Evolutionary conservation across 1,140 invertebrate genomes (phyloP).

Genomic region (Propsilocerus akamusi): DNA sequence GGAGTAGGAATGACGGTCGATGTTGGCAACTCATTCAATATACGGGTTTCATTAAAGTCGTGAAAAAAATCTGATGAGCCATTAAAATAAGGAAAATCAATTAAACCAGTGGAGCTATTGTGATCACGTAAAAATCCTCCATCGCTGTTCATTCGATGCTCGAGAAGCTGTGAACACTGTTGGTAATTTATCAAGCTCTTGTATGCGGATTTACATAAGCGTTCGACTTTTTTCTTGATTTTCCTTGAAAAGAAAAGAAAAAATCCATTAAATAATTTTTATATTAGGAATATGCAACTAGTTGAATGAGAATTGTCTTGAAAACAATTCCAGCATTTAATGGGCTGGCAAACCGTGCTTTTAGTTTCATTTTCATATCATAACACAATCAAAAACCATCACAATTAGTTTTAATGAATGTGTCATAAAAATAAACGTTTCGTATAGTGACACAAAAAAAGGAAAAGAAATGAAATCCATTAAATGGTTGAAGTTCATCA

Average conservation of each 20-base stretch:
- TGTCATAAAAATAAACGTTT: slow-evolving; percentile 1
- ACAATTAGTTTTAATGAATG: slow-evolving; percentile 1
- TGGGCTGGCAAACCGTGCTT: no score
- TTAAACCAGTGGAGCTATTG: background rate
- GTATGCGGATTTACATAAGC: background rate
- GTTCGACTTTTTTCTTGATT: background rate
- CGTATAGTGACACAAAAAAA: background rate
- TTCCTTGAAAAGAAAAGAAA: no score
- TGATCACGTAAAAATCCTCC: background rate
- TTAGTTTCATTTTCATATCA: no score
- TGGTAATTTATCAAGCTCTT: background rate
- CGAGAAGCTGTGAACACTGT: background rate
- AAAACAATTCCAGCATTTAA: no score
- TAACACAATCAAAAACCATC: background rate
- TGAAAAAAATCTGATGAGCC: background rate
- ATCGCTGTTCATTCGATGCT: background rate
- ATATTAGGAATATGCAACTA: no score
- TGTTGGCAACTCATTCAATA: background rate
- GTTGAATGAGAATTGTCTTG: no score
- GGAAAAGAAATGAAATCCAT: slow-evolving; percentile 13
- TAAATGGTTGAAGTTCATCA: slow-evolving; percentile 15
- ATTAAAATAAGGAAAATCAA: slow-evolving; percentile 5
- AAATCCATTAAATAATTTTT: no score
- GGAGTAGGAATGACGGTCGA: slow-evolving; percentile 24
- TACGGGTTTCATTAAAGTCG: background rate